Conservation (phyloP, 2,888 invertebrate species). For the Sarcophaga subvicina region DNA sequence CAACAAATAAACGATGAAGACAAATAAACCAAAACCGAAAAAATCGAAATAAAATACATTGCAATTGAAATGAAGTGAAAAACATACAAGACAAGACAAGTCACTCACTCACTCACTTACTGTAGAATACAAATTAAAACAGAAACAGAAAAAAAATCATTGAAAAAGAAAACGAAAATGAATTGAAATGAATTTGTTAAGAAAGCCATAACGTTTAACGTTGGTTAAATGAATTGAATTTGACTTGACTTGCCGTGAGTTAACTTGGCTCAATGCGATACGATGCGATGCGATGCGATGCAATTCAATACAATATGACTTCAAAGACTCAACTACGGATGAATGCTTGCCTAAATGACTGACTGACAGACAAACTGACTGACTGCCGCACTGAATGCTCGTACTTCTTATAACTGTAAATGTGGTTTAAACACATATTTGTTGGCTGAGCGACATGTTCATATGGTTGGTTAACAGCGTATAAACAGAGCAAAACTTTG, state of each 20-base stretch:
- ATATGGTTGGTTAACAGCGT: constrained; percentile 35
- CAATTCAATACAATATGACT: no score
- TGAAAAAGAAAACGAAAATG: constrained; percentile 42
- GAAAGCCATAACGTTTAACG: constrained; percentile 60
- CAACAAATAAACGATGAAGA: constrained; percentile 28
- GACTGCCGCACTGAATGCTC: constrained; percentile 25
- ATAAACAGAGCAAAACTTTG: constrained; percentile 52
- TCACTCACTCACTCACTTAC: not conserved
- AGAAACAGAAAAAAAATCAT: constrained; percentile 17
- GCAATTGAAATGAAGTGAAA: constrained; percentile 43
- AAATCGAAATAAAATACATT: constrained; percentile 10
- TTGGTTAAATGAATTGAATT: constrained; percentile 55
- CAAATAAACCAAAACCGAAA: not conserved
- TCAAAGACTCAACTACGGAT: not conserved
- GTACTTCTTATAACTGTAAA: constrained; percentile 32
- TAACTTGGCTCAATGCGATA: constrained; percentile 13
- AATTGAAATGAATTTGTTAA: constrained; percentile 65
- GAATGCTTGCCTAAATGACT: constrained; percentile 20
- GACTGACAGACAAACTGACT: constrained; percentile 4
- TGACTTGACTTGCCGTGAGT: constrained; percentile 31
- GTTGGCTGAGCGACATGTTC: constrained; percentile 49
- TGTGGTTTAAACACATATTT: constrained; percentile 51
- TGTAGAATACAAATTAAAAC: not conserved
- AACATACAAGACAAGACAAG: constrained; percentile 36
- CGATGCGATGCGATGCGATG: no score